phyloP scores from a whole-genome alignment of 2,888 invertebrate species.

The Caenorhabditis plicata region DNA sequence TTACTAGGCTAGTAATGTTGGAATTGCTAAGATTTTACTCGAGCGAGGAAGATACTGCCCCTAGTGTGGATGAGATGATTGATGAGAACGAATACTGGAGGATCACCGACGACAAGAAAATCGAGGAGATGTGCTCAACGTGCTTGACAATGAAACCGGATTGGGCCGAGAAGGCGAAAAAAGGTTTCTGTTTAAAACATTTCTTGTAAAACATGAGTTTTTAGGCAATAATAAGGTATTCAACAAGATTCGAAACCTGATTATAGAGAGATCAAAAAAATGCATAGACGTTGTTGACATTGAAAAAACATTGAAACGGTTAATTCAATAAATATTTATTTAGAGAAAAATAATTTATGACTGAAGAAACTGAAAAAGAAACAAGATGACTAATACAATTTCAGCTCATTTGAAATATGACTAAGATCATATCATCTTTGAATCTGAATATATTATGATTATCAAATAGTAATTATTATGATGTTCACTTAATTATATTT shows the following conservation, averaged over 20 bases:
- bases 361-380: not conserved
- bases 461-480: not conserved
- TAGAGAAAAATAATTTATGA: not conserved
- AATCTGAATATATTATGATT: not conserved
- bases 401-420: not conserved
- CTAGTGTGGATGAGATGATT: slow-evolving; percentile 22
- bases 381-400: not conserved
- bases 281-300: slow-evolving; percentile 48
- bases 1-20: slow-evolving; percentile 39
- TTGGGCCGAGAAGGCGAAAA: slow-evolving; percentile 14
- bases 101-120: slow-evolving; percentile 18
- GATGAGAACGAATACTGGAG: slow-evolving; percentile 30
- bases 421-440: slow-evolving; percentile 1
- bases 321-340: not conserved
- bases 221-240: slow-evolving; percentile 38
- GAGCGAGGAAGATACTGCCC: slow-evolving; percentile 3
- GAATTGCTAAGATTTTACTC: slow-evolving; percentile 36
- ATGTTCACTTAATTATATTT: no score
- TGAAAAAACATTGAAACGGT: slow-evolving; percentile 2
- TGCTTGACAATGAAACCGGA: slow-evolving; percentile 15
- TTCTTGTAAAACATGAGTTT: slow-evolving; percentile 7
- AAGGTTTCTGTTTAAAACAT: slow-evolving; percentile 1
- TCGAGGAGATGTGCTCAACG: slow-evolving; percentile 9
- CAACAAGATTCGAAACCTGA: slow-evolving; percentile 42
- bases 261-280: slow-evolving; percentile 40